Evolutionary conservation across 35 echinoderm and acorn worm species (phyloP).

Genomic region (Ptychodera flava): DNA sequence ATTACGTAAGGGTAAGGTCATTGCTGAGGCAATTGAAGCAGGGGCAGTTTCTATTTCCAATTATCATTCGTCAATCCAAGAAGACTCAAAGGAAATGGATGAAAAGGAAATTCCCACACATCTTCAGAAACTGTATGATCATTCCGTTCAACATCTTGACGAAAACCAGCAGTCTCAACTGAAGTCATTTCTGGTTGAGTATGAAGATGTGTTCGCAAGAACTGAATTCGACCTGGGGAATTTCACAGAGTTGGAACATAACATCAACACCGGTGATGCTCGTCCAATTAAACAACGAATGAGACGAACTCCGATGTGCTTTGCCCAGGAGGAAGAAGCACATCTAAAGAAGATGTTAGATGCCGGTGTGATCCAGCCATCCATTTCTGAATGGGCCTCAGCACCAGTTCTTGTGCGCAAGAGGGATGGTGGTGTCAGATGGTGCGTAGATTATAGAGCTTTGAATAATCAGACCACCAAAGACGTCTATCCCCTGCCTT

Average conservation of each 20-base stretch:
- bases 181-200: conserved; percentile 1
- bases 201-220: conserved; percentile 38
- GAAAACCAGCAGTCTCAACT: neutral
- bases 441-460: conserved; percentile 40
- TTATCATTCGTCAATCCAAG: too few relatives aligned
- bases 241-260: conserved; percentile 21
- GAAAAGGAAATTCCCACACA: neutral
- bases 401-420: conserved; percentile 31
- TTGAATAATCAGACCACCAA: conserved; percentile 27
- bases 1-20: neutral
- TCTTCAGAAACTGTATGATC: neutral
- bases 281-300: conserved; percentile 32
- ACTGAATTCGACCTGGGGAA: conserved; percentile 32
- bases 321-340: conserved; percentile 27
- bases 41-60: neutral
- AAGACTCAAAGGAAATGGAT: neutral
- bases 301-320: conserved; percentile 36
- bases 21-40: neutral
- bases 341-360: conserved; percentile 37
- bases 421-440: conserved; percentile 24
- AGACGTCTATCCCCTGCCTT: conserved; percentile 30
- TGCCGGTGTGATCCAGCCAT: conserved; percentile 43
- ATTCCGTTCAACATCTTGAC: neutral
- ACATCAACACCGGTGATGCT: conserved; percentile 29
- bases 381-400: conserved; percentile 50